These are phyloP conservation scores for Caerostris extrusa DNA, from an alignment of 1,140 invertebrate species.

Conservation along the genomic window DNA sequence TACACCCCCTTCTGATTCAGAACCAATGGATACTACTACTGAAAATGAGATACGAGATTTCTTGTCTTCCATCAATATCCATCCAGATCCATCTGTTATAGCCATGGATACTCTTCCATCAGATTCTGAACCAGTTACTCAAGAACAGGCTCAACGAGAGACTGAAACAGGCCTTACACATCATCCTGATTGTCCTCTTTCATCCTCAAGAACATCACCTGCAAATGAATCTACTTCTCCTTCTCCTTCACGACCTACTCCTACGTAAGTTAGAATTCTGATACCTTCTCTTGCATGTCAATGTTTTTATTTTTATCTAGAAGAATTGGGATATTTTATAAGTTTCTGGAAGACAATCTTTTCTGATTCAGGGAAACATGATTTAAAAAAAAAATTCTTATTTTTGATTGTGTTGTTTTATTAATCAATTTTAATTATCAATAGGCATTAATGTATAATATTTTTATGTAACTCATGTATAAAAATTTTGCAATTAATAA, in stretches of 20 bases:
- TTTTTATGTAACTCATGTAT: too few species aligned
- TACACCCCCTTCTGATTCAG: background rate
- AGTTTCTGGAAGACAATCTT: too few species aligned
- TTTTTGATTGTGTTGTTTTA: too few species aligned
- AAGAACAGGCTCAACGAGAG: background rate
- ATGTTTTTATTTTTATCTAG: too few species aligned
- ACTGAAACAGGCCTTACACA: background rate
- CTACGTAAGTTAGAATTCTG: background rate
- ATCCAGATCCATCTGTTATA: conserved; percentile 33
- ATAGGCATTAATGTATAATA: too few species aligned
- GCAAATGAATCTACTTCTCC: background rate
- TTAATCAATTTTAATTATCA: too few species aligned
- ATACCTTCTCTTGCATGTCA: too few species aligned
- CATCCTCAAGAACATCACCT: conserved; percentile 9
- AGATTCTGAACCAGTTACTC: background rate
- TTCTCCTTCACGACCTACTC: background rate
- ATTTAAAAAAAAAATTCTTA: too few species aligned
- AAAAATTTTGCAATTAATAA: too few species aligned
- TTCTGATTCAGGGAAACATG: too few species aligned
- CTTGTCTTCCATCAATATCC: background rate
- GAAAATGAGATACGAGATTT: background rate
- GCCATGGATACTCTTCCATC: conserved; percentile 36
- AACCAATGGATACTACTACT: conserved; percentile 6
- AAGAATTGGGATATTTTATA: too few species aligned
- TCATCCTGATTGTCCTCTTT: conserved; percentile 25